Base-by-base conservation (phyloP, 2,113 vertebrate genomes). In the Meriones unguiculatus region DNA sequence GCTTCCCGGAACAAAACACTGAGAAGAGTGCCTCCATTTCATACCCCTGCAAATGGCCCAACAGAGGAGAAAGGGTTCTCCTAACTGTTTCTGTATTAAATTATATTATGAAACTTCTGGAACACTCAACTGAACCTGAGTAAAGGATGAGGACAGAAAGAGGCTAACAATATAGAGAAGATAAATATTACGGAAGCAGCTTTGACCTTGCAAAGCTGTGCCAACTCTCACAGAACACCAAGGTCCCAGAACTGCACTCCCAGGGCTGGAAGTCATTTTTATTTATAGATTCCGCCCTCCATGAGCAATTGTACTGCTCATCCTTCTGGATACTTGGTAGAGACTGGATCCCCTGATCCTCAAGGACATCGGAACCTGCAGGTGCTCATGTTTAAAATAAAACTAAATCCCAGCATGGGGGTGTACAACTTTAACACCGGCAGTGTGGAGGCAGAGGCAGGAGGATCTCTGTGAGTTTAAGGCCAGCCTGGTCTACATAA, bases 1-100 rank as follows among this genome's bases (percentile, higher is more conserved):
- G 91, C 82, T 95, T 91, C 52, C 67, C 46, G 85, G 75, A 93
- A 89, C 22, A 72, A 95, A 85, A 90, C 76, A 64, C 38, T 52
- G 57, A 88, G n/a, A 96, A 88, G 1, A 67, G 30, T 22, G 18
- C 35, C 32, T 46, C 15, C 35, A 24, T 67, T 87, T 82, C 50
- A 50, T 35, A 75, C 62, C 72, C 32, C 20, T 35, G 52, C 32
- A 57, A 57, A 80, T 57, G 30, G 77, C 52, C 52, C 77, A 80
- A 82, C 0, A 54, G n/a, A 96, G 89, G 22, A 90, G n/a, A 96
- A 30, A 73, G 30, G 22, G 46, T 64, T 87, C 28, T 86, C 73
- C 35, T 35, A 20, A 72, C 62, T 92, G 14, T 87, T 86, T 95
- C 35, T 89, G 0, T n/a, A 93, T 50, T 91, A 82, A 52, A 85